Evolutionary conservation across 2,888 invertebrate genomes (phyloP), one percentile per base, ranked within the genome.

Genomic region (Junonia oenone): DNA sequence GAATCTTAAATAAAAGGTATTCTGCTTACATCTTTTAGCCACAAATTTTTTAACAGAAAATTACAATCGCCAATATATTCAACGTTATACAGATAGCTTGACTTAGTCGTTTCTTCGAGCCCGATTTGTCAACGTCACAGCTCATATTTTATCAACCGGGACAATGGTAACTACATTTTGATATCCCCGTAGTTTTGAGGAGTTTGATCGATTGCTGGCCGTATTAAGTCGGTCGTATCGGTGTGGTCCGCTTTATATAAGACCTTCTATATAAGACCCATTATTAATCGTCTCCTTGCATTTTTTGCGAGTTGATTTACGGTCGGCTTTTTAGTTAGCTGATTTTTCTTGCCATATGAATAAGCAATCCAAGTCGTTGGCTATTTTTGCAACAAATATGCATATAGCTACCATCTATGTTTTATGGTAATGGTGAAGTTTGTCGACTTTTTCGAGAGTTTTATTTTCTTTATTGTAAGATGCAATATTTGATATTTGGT

Each of bases 121-220:
- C 69, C 79, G 81, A 87, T 89, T 85, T 84, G 84, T 89, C 88
- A 89, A 84, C 66, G 88, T 88, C 88, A 72, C 67, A 46, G 75
- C 78, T 86, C 86, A 88, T 89, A 87, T 89, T 86, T 89, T 87
- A 88, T 86, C 84, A 81, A 76, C 64, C 65, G 74, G 81, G 80
- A 88, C 88, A 89, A 87, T 85, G 73, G 85, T 85, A 82, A 88
- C 85, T 87, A 85, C 80, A 79, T 85, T 87, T 85, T 86, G 84
- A 87, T 84, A 83, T 82, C 79, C 79, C 65, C 73, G 71, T 71
- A 82, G 81, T 82, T 86, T 82, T 78, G 74, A 79, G 76, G 71
- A 74, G 68, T 72, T 78, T 85, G 87, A 87, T 85, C 76, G 82
- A 87, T 87, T 72, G 76, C 73, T 56, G 59, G 64, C 52, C 50